These are phyloP conservation scores for Drosophila prosaltans DNA, from an alignment of 1,140 invertebrate genomes.

Conservation along the genomic window DNA sequence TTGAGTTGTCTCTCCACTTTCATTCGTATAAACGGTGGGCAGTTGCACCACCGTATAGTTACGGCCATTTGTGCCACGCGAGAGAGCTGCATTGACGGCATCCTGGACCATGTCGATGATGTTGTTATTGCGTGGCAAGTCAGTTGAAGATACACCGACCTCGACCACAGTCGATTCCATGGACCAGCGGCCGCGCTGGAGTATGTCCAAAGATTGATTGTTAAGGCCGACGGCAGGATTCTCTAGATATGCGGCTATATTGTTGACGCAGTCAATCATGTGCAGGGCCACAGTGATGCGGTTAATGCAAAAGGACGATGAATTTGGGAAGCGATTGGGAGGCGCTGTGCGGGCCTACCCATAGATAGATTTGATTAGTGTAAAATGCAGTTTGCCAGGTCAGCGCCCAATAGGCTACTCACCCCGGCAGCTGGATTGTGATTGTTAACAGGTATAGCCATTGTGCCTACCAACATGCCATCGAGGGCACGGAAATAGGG, in stretches of 20 bases:
- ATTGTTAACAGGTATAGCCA: constrained; percentile 84
- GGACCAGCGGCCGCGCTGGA: constrained; percentile 79
- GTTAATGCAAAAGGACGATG: constrained; percentile 82
- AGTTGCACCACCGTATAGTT: constrained; percentile 79
- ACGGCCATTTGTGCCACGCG: constrained; percentile 64
- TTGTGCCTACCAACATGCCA: constrained; percentile 85
- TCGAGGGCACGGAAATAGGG: constrained; percentile 78
- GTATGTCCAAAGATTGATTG: constrained; percentile 76
- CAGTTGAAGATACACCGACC: constrained; percentile 80
- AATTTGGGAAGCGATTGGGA: constrained; percentile 66
- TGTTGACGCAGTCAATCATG: constrained; percentile 82
- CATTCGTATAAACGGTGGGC: constrained; percentile 70
- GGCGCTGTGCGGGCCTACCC: constrained; percentile 47
- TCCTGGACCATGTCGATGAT: constrained; percentile 81
- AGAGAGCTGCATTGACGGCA: constrained; percentile 77
- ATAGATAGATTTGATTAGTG: not conserved
- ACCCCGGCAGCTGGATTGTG: constrained; percentile 52
- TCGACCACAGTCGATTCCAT: constrained; percentile 83
- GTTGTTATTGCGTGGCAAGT: constrained; percentile 81
- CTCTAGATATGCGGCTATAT: constrained; percentile 81
- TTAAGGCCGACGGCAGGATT: constrained; percentile 78
- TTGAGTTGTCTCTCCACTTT: constrained; percentile 37
- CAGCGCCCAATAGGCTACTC: constrained; percentile 5
- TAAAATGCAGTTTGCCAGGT: not conserved
- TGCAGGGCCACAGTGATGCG: constrained; percentile 81